Base-by-base conservation (phyloP, 2,888 invertebrate species). In the Hypercompe scribonia region DNA sequence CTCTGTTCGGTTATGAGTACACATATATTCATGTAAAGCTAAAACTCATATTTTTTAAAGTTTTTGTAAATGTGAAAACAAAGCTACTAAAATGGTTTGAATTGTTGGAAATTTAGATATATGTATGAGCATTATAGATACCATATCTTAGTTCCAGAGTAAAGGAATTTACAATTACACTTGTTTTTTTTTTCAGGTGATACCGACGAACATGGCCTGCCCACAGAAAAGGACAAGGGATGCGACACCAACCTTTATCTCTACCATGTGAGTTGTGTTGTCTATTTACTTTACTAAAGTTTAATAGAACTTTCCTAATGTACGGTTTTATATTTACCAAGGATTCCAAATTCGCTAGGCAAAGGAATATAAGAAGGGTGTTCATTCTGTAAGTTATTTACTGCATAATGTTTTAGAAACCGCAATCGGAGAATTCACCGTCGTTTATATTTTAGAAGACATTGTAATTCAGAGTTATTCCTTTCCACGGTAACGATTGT, bases 191-290 rank as follows among this genome's bases (percentile, higher is more conserved):
- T 96, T 95, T 8, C 94, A 97, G 97, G 97, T 91, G 97, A 97
- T 86, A 96, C 96, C 86, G 98, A 97, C 88, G 97, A 97, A 75
- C 96, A 96, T 93, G 96, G 96, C 81, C 94, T 96, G 76, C 94
- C 96, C 65, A 94, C 96, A 82, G 97, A 97, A 85, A 97, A 97
- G 93, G 97, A 97, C 91, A 97, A 97, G 89, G 96, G 97, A 77
- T 97, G 97, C 86, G 98, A 98, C 92, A 98, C 98, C 89, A 98
- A 98, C 93, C 97, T 98, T 87, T 98, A 98, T 94, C 97, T 98
- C 78, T 98, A 98, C 88, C 97, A 97, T 95, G 97, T 97, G 92
- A 97, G 97, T 81, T 73, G 71, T 68, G 42, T 71, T 70, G 67
- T 58, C 64, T 77, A 72, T 75, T 77, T 77, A 77, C 72, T 76